phyloP scores from a whole-genome alignment of 2,797 vertebrate species.

The Mycteria americana region DNA sequence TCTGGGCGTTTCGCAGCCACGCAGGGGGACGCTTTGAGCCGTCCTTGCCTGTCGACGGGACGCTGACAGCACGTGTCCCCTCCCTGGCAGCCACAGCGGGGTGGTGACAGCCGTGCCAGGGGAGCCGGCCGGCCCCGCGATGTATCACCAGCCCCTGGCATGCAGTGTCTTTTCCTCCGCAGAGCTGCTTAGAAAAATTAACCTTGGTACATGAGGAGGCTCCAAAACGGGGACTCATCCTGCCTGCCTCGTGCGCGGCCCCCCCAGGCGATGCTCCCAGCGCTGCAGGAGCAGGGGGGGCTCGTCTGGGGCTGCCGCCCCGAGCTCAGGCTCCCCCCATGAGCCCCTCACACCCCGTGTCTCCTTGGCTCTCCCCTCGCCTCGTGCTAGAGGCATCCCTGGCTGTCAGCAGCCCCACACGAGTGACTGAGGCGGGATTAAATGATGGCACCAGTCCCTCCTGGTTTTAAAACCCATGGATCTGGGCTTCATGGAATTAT shows the following conservation, averaged over 20 bases:
- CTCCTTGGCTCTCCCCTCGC: background rate
- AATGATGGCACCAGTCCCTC: background rate
- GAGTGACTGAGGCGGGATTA: background rate
- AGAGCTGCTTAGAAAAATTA: background rate
- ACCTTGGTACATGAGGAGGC: background rate
- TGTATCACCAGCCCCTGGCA: background rate
- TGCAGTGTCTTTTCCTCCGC: background rate
- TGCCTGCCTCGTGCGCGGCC: background rate
- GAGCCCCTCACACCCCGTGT: background rate
- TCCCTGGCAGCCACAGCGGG: background rate
- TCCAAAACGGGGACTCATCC: background rate
- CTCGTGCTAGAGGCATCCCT: background rate
- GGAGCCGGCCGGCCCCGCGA: background rate
- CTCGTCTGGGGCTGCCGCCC: background rate
- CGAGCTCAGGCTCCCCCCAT: background rate
- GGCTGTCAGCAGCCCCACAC: background rate
- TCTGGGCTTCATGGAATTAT: background rate
- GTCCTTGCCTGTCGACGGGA: rapidly evolving
- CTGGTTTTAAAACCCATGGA: background rate
- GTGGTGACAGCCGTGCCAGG: background rate
- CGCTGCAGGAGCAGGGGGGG: background rate
- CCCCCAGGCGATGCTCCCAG: background rate
- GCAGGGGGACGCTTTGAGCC: background rate
- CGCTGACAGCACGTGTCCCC: background rate
- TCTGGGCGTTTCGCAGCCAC: rapidly evolving